phyloP scores from a whole-genome alignment of 1,140 invertebrate species.

The Micrasema minimum region DNA sequence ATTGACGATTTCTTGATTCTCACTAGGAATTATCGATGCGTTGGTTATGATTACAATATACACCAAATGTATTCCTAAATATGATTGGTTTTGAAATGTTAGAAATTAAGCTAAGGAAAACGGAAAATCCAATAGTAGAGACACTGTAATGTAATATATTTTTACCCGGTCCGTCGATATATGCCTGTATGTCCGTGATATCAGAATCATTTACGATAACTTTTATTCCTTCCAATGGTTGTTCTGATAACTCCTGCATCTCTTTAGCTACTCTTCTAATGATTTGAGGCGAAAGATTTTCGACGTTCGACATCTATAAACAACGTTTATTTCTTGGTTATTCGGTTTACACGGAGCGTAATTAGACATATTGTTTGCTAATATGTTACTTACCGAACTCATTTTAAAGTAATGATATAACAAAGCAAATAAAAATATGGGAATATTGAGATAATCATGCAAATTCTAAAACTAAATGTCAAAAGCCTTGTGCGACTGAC shows the following conservation, averaged over 20 bases:
- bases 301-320: conserved; percentile 81
- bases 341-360: too few relatives aligned
- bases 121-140: too few relatives aligned
- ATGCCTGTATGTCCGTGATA: conserved; percentile 91
- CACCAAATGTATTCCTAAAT: too few relatives aligned
- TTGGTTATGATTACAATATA: too few relatives aligned
- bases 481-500: conserved; percentile 41
- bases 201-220: conserved; percentile 89
- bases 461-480: conserved; percentile 38
- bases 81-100: too few relatives aligned
- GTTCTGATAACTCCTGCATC: conserved; percentile 78
- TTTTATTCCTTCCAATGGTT: conserved; percentile 90
- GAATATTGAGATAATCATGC: conserved; percentile 16
- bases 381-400: conserved; percentile 38
- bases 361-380: not conserved
- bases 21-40: too few relatives aligned
- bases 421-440: conserved; percentile 15
- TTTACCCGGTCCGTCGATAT: conserved; percentile 87
- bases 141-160: too few relatives aligned
- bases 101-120: too few relatives aligned
- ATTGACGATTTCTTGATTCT: too few relatives aligned
- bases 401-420: not conserved
- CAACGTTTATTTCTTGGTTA: not conserved
- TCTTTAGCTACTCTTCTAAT: conserved; percentile 87
- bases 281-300: conserved; percentile 93